Evolutionary conservation across 1,140 invertebrate genomes (phyloP).

Genomic region (Ips nitidus): DNA sequence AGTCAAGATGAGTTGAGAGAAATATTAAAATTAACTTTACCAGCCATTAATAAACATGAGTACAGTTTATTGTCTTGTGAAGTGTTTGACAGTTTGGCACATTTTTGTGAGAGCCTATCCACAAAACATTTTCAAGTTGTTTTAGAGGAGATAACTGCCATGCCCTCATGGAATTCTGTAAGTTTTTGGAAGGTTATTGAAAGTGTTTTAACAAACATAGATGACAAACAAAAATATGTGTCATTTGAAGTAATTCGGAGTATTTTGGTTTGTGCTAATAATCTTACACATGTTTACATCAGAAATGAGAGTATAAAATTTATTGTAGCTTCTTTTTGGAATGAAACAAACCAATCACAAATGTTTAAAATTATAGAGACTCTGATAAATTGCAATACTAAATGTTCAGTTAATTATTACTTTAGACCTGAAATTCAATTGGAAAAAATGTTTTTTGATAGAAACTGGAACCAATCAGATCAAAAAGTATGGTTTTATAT

Average conservation of each 20-base stretch:
- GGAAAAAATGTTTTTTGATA: too few relatives aligned
- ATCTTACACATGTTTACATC: constrained; percentile 34
- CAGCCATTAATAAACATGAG: constrained; percentile 39
- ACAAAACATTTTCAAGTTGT: constrained; percentile 22
- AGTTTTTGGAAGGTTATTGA: constrained; percentile 35
- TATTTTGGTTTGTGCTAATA: constrained; percentile 10
- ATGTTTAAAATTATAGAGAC: too few relatives aligned
- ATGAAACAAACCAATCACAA: neutral
- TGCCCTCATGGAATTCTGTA: constrained; percentile 32
- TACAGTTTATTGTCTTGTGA: constrained; percentile 18
- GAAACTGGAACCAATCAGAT: too few relatives aligned
- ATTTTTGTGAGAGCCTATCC: constrained; percentile 23
- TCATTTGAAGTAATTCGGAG: constrained; percentile 10
- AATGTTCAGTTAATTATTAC: too few relatives aligned
- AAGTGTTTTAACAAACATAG: constrained; percentile 2
- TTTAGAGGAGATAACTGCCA: constrained; percentile 31
- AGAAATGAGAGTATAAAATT: constrained; percentile 29
- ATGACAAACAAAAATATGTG: constrained; percentile 6
- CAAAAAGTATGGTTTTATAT: neutral
- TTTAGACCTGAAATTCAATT: too few relatives aligned
- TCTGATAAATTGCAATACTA: too few relatives aligned
- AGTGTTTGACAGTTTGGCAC: constrained; percentile 28
- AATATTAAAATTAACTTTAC: constrained; percentile 29
- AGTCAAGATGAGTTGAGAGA: constrained; percentile 6
- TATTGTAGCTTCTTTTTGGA: constrained; percentile 15